Base-by-base conservation (phyloP, 2,888 invertebrate genomes). In the Drosophila quinaria region DNA sequence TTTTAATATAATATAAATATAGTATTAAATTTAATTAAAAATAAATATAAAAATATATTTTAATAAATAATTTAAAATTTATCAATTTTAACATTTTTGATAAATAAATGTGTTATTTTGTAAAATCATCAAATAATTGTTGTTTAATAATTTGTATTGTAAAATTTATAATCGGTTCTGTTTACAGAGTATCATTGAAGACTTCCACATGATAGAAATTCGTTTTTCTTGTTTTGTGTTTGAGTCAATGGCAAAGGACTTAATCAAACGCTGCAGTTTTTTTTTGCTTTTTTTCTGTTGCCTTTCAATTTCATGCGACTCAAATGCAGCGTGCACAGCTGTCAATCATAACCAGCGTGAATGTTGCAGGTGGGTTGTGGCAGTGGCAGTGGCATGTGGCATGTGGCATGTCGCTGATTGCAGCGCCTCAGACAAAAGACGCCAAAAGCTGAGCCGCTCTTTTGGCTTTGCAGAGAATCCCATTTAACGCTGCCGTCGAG, bases 241-340 rank as follows among this genome's bases (percentile, higher is more conserved):
- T 6, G 17, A 39, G 41, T 66, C 66, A 51, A 50, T 62, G 50
- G 39, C 61, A 60, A 70, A 63, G 58, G 66, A 83, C 73, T 84
- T 87, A 89, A 84, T 89, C 87, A 87, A 84, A 69, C 69, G 72
- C 75, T 85, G 86, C 70, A 81, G 70, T 71, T 87, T 78, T 68
- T 78, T 68, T 66, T 19, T 85, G 82, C 66, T 77, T 66, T 71
- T 87, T 78, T 68, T 68, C 13, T 19, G 61, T 42, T 64, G 74
- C 73, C 70, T 73, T 81, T 84, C 78, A 71, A 73, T 72, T 78
- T 67, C 63, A 81, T 84, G 77, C 61, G 80, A 80, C 74, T 85
- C 80, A 64, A 80, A 83, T 80, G 89, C 83, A 86, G 70, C 82
- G 67, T 42, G 44, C 72, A 72, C 70, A 77, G 83, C 88, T 89